Evolutionary conservation across 2,888 invertebrate species (phyloP).

Genomic region (Trichopoda pennipes): DNA sequence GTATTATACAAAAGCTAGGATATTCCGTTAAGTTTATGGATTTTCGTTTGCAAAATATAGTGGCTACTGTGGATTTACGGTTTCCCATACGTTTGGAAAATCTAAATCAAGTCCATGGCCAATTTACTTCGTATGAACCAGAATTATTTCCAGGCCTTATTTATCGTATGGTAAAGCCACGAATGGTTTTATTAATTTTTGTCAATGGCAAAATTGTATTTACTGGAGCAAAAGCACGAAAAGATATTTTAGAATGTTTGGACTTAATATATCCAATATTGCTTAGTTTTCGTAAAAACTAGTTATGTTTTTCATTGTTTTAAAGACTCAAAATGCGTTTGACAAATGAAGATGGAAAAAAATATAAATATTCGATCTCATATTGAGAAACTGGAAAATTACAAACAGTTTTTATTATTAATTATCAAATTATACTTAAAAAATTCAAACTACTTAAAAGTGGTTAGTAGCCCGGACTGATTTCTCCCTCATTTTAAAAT

Average conservation of each 20-base stretch:
- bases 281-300: conserved; percentile 94
- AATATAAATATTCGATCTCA: too few species aligned
- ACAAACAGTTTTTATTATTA: too few species aligned
- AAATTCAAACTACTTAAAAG: too few species aligned
- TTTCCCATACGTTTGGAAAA: conserved; percentile 89
- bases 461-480: too few species aligned
- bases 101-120: conserved; percentile 87
- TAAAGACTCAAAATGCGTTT: not conserved
- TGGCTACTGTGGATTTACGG: conserved; percentile 87
- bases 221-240: conserved; percentile 94
- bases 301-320: conserved; percentile 67
- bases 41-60: conserved; percentile 90
- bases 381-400: too few species aligned
- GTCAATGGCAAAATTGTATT: conserved; percentile 99
- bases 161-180: conserved; percentile 97
- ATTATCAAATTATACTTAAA: too few species aligned
- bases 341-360: too few species aligned
- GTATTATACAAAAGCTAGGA: conserved; percentile 91
- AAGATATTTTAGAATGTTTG: conserved; percentile 95
- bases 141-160: conserved; percentile 99
- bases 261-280: conserved; percentile 97
- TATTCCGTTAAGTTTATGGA: conserved; percentile 88
- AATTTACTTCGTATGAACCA: conserved; percentile 95
- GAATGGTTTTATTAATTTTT: conserved; percentile 97
- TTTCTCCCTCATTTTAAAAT: too few species aligned